Conservation (phyloP, 1,140 invertebrate genomes). For the Wasmannia auropunctata region DNA sequence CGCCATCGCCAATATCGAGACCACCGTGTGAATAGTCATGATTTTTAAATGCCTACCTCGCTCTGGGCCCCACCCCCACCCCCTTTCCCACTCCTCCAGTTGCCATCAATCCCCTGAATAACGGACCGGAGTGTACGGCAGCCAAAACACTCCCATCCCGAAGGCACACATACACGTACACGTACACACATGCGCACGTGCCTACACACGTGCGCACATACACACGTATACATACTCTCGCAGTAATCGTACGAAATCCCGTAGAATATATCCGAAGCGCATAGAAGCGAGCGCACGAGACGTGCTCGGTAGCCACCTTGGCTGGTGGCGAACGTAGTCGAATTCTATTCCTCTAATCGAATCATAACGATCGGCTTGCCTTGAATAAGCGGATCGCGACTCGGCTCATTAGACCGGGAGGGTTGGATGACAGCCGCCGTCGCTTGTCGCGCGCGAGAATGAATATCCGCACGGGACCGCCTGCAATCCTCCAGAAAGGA, state of each 20-base stretch:
- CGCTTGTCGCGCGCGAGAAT: not conserved
- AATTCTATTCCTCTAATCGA: constrained; percentile 9
- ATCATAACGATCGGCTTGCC: constrained; percentile 26
- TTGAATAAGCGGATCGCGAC: not conserved
- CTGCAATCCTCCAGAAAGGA: not conserved
- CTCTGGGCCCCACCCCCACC: constrained; percentile 55
- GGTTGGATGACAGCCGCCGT: not conserved
- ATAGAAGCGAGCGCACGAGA: constrained; percentile 59
- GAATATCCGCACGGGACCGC: not conserved
- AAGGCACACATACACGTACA: not conserved
- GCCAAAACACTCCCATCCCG: constrained; percentile 38
- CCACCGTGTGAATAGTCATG: constrained; percentile 86
- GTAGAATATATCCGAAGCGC: constrained; percentile 68
- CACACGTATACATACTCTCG: constrained; percentile 46
- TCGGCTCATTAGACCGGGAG: constrained; percentile 15
- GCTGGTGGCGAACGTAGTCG: not conserved
- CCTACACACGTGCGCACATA: constrained; percentile 1
- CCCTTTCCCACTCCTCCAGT: not conserved
- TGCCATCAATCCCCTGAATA: not conserved
- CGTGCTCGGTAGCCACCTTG: not conserved
- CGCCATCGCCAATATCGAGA: constrained; percentile 87
- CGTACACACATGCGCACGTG: not conserved
- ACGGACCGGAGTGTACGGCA: constrained; percentile 54
- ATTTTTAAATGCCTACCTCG: constrained; percentile 74
- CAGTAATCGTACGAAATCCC: constrained; percentile 70